Percentiles rank a stretch among this genome's conserved stretches.
These are phyloP conservation scores for Drosophila equinoxialis DNA, from an alignment of 1,140 invertebrate genomes.

Conservation along the genomic window DNA sequence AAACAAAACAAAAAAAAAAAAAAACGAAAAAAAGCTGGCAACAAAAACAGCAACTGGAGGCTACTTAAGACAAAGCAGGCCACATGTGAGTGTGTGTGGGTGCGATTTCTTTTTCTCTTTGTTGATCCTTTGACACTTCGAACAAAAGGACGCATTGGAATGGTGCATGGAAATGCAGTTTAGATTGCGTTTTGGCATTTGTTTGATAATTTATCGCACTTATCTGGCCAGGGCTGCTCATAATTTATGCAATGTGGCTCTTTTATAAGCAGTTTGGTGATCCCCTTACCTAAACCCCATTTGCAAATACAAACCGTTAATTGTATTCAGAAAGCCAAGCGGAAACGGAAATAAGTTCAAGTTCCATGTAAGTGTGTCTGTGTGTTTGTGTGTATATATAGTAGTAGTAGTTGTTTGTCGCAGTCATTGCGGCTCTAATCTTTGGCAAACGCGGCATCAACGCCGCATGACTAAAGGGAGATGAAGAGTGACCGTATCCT, in stretches of 20 bases:
- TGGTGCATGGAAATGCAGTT: conserved; percentile 48
- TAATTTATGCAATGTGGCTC: conserved; percentile 73
- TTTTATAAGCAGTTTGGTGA: conserved; percentile 46
- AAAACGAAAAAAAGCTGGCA: conserved; percentile 20
- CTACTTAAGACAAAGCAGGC: conserved; percentile 71
- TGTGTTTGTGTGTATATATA: conserved; percentile 18
- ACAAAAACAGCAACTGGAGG: conserved; percentile 31
- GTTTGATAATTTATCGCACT: conserved; percentile 75
- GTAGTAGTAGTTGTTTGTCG: conserved; percentile 48
- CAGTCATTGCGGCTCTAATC: conserved; percentile 59
- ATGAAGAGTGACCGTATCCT: not conserved
- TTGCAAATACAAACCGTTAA: conserved; percentile 56
- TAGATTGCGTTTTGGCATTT: conserved; percentile 59
- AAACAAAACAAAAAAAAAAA: conserved; percentile 13
- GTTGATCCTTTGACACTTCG: conserved; percentile 47
- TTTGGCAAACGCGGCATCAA: conserved; percentile 60
- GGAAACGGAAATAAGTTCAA: conserved; percentile 77
- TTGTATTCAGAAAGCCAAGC: conserved; percentile 71
- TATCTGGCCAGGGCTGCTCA: conserved; percentile 64
- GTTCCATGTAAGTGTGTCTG: conserved; percentile 42
- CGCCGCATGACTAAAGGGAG: conserved; percentile 10
- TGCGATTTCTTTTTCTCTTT: conserved; percentile 12
- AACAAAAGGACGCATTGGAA: conserved; percentile 42
- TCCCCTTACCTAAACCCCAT: conserved; percentile 14
- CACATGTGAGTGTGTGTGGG: conserved; percentile 40